Conservation (phyloP, 2,888 invertebrate genomes). For the Diplazon laetatorius region DNA sequence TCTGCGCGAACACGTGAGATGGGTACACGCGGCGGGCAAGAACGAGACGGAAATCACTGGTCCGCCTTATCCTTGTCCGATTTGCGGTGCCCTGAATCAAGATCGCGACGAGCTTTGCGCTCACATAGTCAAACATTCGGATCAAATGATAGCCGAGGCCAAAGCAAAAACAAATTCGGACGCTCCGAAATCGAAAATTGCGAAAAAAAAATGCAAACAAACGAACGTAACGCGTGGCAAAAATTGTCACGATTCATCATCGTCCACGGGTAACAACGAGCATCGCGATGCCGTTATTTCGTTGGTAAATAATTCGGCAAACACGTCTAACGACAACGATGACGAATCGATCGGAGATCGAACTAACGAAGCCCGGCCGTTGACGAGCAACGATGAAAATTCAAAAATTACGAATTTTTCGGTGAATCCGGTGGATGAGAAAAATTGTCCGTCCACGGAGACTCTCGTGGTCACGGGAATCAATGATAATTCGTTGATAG, state of each 20-base stretch:
- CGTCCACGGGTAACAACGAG: conserved; percentile 68
- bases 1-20: conserved; percentile 83
- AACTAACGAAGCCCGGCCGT: too few species aligned
- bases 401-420: conserved; percentile 56
- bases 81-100: conserved; percentile 81
- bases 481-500: conserved; percentile 49
- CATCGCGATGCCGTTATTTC: conserved; percentile 72
- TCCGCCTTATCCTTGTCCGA: conserved; percentile 82
- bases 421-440: conserved; percentile 66
- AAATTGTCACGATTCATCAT: conserved; percentile 42
- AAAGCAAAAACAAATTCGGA: conserved; percentile 78
- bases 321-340: conserved; percentile 13
- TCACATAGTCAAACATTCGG: conserved; percentile 84
- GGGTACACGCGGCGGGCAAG: conserved; percentile 83
- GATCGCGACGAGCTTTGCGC: conserved; percentile 84
- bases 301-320: conserved; percentile 65
- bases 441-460: conserved; percentile 22
- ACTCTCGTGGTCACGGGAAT: conserved; percentile 59
- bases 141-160: conserved; percentile 83
- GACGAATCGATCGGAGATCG: too few species aligned
- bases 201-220: conserved; percentile 68
- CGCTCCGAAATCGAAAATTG: conserved; percentile 71
- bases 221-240: conserved; percentile 36
- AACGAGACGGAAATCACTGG: conserved; percentile 77
- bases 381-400: too few species aligned